Evolutionary conservation across 2,113 vertebrate genomes (phyloP).

Genomic region (Hydropotes inermis): DNA sequence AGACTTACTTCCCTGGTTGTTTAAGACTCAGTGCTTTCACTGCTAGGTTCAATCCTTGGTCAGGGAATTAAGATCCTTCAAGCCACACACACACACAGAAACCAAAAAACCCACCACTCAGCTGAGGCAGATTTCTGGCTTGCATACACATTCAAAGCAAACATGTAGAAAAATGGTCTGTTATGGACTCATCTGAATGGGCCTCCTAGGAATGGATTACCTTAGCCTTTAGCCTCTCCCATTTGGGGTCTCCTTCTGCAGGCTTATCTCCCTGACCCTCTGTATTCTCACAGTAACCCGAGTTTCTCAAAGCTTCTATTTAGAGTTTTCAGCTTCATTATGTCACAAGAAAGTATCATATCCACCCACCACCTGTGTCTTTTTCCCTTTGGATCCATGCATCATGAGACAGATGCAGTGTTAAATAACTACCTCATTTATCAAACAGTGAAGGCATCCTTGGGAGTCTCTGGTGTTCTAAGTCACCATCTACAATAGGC

Average conservation of each 20-base stretch:
- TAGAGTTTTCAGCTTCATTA: not conserved
- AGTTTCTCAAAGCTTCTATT: not conserved
- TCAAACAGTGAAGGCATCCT: constrained; percentile 39
- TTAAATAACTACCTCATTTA: constrained; percentile 41
- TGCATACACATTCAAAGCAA: not conserved
- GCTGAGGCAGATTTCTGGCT: not conserved
- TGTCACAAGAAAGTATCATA: not conserved
- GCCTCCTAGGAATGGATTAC: not conserved
- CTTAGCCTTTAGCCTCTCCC: not conserved
- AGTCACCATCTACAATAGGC: constrained; percentile 37
- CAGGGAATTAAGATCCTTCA: not conserved
- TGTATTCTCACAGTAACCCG: not conserved
- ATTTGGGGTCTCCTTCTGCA: not conserved
- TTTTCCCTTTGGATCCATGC: not conserved
- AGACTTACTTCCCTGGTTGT: not conserved
- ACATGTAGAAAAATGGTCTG: not conserved
- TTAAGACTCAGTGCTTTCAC: not conserved
- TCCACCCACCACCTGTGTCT: not conserved
- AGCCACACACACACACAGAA: not conserved
- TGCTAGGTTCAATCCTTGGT: not conserved
- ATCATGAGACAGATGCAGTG: not conserved
- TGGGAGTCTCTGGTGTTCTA: constrained; percentile 55
- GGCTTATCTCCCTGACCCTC: not conserved
- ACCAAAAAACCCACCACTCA: not conserved
- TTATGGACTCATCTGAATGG: not conserved